phyloP scores from a whole-genome alignment of 2,888 invertebrate species.

The Lasioglossum figueresi region DNA sequence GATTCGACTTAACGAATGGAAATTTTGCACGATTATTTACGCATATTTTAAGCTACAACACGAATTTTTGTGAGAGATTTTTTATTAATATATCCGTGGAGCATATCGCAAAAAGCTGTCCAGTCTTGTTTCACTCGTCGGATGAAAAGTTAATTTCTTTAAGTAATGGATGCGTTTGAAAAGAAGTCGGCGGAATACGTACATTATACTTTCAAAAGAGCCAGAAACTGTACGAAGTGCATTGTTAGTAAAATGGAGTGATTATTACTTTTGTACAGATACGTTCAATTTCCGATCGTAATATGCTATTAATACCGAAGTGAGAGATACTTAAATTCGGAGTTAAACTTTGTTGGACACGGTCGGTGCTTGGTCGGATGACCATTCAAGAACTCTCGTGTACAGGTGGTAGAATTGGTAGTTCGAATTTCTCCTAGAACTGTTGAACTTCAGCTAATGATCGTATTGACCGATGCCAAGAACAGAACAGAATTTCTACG shows the following conservation, averaged over 20 bases:
- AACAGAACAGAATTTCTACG: constrained; percentile 1
- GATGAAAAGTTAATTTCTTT: not conserved
- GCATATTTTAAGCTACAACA: not conserved
- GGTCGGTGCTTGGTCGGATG: not conserved
- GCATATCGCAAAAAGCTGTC: not conserved
- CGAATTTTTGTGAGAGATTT: not conserved
- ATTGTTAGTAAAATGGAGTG: not conserved
- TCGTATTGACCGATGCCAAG: constrained; percentile 11
- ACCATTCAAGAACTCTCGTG: not conserved
- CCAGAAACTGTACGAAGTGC: not conserved
- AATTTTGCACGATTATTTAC: not conserved
- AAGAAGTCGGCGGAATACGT: not conserved
- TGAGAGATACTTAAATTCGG: not conserved
- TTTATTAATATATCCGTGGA: not conserved
- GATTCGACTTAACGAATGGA: not conserved
- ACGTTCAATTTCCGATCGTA: not conserved
- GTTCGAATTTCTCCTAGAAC: constrained; percentile 9
- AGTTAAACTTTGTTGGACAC: not conserved
- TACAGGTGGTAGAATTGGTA: constrained; percentile 9
- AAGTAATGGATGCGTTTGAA: not conserved
- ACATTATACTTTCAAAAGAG: not conserved
- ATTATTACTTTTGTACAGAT: not conserved
- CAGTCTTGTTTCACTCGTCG: not conserved
- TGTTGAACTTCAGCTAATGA: constrained; percentile 6
- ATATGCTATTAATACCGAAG: not conserved